Conservation (phyloP, 2,888 invertebrate genomes). For the Andrena bucephala region DNA sequence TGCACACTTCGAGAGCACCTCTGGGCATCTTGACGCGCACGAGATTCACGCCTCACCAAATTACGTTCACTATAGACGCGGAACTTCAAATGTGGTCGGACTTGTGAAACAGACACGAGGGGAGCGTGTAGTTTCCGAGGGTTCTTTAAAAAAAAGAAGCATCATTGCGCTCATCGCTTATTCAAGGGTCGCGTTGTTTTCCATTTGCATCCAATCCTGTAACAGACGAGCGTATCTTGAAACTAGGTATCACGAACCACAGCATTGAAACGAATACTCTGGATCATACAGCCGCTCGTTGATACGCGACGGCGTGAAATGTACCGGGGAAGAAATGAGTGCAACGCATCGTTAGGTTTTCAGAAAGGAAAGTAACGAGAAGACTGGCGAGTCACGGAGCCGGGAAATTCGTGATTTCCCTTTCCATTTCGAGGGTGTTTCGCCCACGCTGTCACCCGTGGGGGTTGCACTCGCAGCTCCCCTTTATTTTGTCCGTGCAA, state of each 20-base stretch:
- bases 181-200: neutral
- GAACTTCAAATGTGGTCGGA: neutral
- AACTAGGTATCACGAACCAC: neutral
- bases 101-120: neutral
- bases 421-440: neutral
- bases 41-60: neutral
- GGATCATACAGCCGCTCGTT: neutral
- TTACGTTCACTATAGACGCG: neutral
- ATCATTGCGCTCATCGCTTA: neutral
- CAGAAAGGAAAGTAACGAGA: slow-evolving; percentile 11
- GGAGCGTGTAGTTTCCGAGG: neutral
- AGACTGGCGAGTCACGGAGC: neutral
- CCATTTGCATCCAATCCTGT: neutral
- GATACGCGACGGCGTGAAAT: neutral
- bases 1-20: slow-evolving; percentile 4
- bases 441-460: neutral
- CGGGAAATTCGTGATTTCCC: neutral
- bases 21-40: neutral
- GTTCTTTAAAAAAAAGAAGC: neutral
- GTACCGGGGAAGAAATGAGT: neutral
- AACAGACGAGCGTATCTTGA: neutral
- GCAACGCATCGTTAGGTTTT: neutral
- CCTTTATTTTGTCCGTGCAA: slow-evolving; percentile 1
- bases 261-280: neutral
- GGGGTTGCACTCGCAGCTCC: slow-evolving; percentile 11